Conservation (phyloP, 2,797 vertebrate genomes). For the Anguilla megastoma region DNA sequence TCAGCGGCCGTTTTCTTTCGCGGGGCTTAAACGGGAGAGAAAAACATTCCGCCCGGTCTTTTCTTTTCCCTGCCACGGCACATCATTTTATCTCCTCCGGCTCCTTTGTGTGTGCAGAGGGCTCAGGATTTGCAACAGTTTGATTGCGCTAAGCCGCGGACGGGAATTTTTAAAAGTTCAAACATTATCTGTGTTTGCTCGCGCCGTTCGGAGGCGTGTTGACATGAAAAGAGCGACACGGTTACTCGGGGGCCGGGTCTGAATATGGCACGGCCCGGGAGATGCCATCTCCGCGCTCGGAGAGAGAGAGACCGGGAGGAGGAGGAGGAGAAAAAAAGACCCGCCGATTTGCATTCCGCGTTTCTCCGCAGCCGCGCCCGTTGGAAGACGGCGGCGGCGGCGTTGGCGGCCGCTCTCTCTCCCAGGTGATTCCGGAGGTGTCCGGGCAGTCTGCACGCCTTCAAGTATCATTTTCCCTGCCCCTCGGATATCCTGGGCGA, state of each 20-base stretch:
- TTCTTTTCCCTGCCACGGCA: not conserved
- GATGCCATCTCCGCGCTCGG: slow-evolving; percentile 28
- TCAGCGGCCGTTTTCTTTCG: not conserved
- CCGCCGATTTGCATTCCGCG: not conserved
- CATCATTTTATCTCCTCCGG: slow-evolving; percentile 5
- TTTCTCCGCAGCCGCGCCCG: not conserved
- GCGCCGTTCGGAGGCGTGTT: slow-evolving; percentile 51
- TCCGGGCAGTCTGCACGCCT: slow-evolving; percentile 25
- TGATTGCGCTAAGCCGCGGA: slow-evolving; percentile 48
- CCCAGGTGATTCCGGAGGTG: slow-evolving; percentile 29
- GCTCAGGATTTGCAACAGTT: slow-evolving; percentile 34
- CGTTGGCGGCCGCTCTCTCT: slow-evolving; percentile 16
- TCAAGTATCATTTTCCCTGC: slow-evolving; percentile 36
- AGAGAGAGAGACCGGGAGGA: not conserved
- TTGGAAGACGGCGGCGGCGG: slow-evolving; percentile 31
- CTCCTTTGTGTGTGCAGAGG: slow-evolving; percentile 25
- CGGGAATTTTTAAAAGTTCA: slow-evolving; percentile 53
- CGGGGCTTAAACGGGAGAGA: not conserved
- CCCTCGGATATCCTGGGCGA: slow-evolving; percentile 35
- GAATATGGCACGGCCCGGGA: slow-evolving; percentile 37
- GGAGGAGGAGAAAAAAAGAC: too few species aligned
- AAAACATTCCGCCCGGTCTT: not conserved
- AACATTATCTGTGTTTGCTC: slow-evolving; percentile 51
- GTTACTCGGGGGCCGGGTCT: slow-evolving; percentile 39
- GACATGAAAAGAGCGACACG: slow-evolving; percentile 47